Base-by-base conservation (phyloP, 2,888 invertebrate genomes). In the Drosophila longiperda region DNA sequence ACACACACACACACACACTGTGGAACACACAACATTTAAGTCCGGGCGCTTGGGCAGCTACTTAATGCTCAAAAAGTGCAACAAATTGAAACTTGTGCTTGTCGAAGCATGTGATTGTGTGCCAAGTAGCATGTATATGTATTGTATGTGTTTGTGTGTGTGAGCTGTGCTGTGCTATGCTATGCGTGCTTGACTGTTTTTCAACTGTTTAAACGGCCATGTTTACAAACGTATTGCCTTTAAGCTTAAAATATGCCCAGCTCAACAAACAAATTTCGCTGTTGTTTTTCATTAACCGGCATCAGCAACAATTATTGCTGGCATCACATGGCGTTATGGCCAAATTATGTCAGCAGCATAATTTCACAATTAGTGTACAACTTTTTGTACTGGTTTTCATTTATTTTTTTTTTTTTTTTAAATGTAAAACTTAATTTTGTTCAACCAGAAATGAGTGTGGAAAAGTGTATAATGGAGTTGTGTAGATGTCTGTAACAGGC, bases 11-110 rank as follows among this genome's bases (percentile, higher is more conserved):
- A 42, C 49, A 42, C 45, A 50, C 45, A 59, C 7, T 54, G 36
- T 45, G 23, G 26, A 67, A 53, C 32, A 50, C 36, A 66, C 62
- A 60, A 50, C 71, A 74, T 76, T 82, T 75, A 75, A 87, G 85
- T 80, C 59, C 58, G 68, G 75, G 59, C 57, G 59, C 80, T 75
- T 66, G 68, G 67, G 63, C 82, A 71, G 75, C 87, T 87, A 90
- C 90, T 87, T 88, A 87, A 90, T 87, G 90, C 90, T 90, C 78
- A 83, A 89, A 90, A 91, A 85, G 87, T 91, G 90, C 91, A 91
- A 91, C 91, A 91, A 91, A 91, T 91, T 91, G 91, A 90, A 91
- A 91, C 90, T 91, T 91, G 85, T 91, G 91, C 91, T 91, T 82
- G 82, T 89, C 89, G 90, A 87, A 91, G 91, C 91, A 87, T 90